Base-by-base conservation (phyloP, 2,113 vertebrate species). In the Fregetta grallaria region DNA sequence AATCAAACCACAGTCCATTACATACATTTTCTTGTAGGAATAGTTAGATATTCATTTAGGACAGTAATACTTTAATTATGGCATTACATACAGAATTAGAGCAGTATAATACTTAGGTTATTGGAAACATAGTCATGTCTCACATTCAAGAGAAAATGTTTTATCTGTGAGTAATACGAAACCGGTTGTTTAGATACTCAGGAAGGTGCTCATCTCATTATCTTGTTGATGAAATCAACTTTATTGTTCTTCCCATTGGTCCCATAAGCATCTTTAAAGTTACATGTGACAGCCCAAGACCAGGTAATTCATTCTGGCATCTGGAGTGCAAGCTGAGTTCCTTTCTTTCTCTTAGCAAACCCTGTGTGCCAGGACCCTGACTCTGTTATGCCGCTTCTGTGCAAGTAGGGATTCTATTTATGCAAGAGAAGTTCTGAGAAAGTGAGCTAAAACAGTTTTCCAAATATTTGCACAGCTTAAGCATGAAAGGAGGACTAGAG, bases 401-500 rank as follows among this genome's bases (percentile, higher is more conserved):
- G 61, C 40, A 91, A 92, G 52, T 0, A 59, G 36, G 19, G 58
- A 27, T 86, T 78, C 77, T 84, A 62, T 88, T 97, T 93, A 91
- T 74, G 38, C 6, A 3, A 73, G 58, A 82, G 32, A 74, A 91
- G 65, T 84, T 68, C 63, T 92, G 76, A 96, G 94, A 95, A 95
- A 92, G 56, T 66, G 61, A 90, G 72, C 61, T 92, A 23, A 86
- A 94, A 11, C 50, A 52, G 71, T 85, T 94, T 89, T 96, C 74
- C 77, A 77, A 84, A 74, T 89, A 71, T 88, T 96, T 94, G 67
- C 56, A 26, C 44, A 56, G 65, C 67, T 90, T 90, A 84, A 79
- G 71, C 52, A 83, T 70, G 85, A 86, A 61, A 66, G n/a, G 53
- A 90, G 53, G 20, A 53, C 53, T 66, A 27, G 25, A 84, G 75